Evolutionary conservation across 2,888 invertebrate genomes (phyloP).

Genomic region (Hylaea fasciaria): DNA sequence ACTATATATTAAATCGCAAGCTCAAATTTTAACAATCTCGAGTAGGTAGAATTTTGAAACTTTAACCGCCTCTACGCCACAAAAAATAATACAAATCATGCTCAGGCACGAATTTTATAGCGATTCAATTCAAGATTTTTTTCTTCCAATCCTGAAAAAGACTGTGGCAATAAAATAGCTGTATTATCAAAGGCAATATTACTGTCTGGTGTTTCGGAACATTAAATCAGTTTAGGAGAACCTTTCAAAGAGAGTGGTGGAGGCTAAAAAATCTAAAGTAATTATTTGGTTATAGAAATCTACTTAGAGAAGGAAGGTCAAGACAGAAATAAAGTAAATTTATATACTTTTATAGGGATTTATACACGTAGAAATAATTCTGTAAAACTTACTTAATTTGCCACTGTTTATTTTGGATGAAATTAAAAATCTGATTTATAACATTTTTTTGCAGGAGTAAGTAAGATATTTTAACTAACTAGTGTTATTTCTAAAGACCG

Average conservation of each 20-base stretch:
- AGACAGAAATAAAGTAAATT: not conserved
- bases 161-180: not conserved
- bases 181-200: conserved; percentile 31
- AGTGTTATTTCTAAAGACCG: too few relatives aligned
- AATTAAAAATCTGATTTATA: too few relatives aligned
- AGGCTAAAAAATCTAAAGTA: conserved; percentile 60
- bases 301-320: conserved; percentile 6
- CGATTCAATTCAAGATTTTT: not conserved
- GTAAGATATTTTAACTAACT: too few relatives aligned
- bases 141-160: not conserved
- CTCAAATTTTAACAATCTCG: too few relatives aligned
- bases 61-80: too few relatives aligned
- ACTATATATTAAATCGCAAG: too few relatives aligned
- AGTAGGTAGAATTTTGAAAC: too few relatives aligned
- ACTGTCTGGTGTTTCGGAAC: conserved; percentile 50
- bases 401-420: too few relatives aligned
- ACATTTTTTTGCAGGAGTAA: too few relatives aligned
- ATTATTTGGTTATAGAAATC: conserved; percentile 51
- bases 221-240: conserved; percentile 65
- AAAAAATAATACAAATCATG: too few relatives aligned
- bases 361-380: too few relatives aligned
- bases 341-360: not conserved
- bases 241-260: conserved; percentile 68
- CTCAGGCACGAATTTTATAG: not conserved
- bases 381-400: too few relatives aligned